Base-by-base conservation (phyloP, 53 echinoderm and acorn worm genomes). In the Mesocentrotus franciscanus region DNA sequence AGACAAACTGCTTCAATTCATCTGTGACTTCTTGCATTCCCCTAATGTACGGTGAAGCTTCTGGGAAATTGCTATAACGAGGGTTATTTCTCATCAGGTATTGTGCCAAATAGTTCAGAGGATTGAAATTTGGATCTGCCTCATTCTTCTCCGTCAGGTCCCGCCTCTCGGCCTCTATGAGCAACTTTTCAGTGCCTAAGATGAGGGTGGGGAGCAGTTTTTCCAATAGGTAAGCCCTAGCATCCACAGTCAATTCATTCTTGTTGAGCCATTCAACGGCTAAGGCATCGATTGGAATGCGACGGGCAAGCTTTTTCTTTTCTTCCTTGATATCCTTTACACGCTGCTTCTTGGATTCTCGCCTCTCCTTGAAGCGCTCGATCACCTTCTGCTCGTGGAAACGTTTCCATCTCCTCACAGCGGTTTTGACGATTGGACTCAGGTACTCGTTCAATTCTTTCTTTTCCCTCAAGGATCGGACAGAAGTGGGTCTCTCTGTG, bases 51-150 rank as follows among this genome's bases (percentile, higher is more conserved):
- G 99, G 99, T 56, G 99, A 99, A 39, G 99, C 99, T 91, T 99
- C 99, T 27, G 99, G 98, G 92, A 99, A 99, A 85, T 99, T 98
- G 78, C 98, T 99, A 94, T 98, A 99, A 29, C 96, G 90, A 1
- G 99, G 99, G 87, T 98, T 99, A 66, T 98, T 99, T 92, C 99
- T 98, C 99, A 99, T 98, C 71, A 99, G 93, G 81, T 99, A 98
- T 85, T 99, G 99, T 8, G 95, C 99, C 66, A 99, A 95, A 75
- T 96, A 99, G 92, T 99, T 99, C 39, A 99, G 96, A 11, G 99
- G 99, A 83, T 99, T 99, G 78, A 99, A 99, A 95, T 98, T 98
- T 10, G 97, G 95, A 78, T 96, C 78, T 9, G 96, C 95, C 59
- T 97, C 97, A 90, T 95, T 98, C 57, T 78, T 94, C 58, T 99